Percentiles rank a stretch among this genome's conserved stretches.
These are phyloP conservation scores for Epiperipatus broadwayi DNA, from an alignment of 2,888 invertebrate species.

Conservation along the genomic window DNA sequence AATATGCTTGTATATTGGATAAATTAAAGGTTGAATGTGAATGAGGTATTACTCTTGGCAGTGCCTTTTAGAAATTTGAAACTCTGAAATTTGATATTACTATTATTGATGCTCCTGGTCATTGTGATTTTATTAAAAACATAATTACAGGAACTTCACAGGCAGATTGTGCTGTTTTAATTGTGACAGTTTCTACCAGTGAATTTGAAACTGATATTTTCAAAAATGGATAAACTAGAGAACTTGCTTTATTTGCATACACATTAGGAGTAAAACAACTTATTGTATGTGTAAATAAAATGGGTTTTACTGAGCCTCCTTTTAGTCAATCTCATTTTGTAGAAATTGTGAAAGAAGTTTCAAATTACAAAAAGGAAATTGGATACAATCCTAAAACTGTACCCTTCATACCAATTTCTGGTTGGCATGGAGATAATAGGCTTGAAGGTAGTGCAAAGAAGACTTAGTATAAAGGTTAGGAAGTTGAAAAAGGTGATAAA, in stretches of 20 bases:
- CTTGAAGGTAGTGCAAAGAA: constrained; percentile 83
- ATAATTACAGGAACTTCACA: constrained; percentile 85
- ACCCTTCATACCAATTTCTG: constrained; percentile 97
- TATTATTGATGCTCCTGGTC: constrained; percentile 98
- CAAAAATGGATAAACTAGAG: constrained; percentile 97
- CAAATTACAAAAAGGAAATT: constrained; percentile 96
- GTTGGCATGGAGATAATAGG: constrained; percentile 99
- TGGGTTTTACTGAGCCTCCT: constrained; percentile 98
- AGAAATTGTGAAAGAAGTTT: constrained; percentile 98
- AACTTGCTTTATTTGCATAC: constrained; percentile 93
- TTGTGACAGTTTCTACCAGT: constrained; percentile 96
- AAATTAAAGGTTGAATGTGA: constrained; percentile 99
- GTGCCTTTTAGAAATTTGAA: constrained; percentile 96
- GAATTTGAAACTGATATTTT: constrained; percentile 99
- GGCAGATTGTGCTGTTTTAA: constrained; percentile 94
- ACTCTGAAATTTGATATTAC: constrained; percentile 88
- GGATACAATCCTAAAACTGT: constrained; percentile 96
- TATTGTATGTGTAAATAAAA: constrained; percentile 98
- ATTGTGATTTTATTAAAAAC: constrained; percentile 99
- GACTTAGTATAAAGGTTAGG: constrained; percentile 93
- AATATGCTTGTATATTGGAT: constrained; percentile 99
- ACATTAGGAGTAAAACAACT: constrained; percentile 97
- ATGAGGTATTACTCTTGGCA: constrained; percentile 99
- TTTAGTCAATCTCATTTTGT: constrained; percentile 83
- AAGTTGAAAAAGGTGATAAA: constrained; percentile 78